A percentile compares a stretch with the other conserved stretches of the same genome.
phyloP scores from a whole-genome alignment of 2,113 vertebrate species.

The Malurus melanocephalus region DNA sequence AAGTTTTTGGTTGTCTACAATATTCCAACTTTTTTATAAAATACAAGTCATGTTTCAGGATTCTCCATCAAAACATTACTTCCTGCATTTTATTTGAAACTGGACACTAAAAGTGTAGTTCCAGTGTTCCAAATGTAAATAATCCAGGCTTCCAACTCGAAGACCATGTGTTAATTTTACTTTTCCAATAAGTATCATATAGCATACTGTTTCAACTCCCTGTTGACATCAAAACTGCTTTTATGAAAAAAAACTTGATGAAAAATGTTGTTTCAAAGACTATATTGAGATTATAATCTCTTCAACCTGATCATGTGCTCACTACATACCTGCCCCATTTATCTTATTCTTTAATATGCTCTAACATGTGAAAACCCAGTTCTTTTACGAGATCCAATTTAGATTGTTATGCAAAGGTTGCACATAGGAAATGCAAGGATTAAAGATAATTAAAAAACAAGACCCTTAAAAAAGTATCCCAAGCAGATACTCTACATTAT shows the following conservation, averaged over 20 bases:
- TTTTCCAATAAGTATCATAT: neutral
- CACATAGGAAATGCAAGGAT: neutral
- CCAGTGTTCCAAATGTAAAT: neutral
- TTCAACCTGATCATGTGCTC: neutral
- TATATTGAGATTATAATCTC: neutral
- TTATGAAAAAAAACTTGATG: neutral
- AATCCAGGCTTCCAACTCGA: neutral
- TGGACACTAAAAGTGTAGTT: neutral
- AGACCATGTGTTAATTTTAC: neutral
- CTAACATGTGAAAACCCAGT: neutral
- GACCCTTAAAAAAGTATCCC: neutral
- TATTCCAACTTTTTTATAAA: neutral
- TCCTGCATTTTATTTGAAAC: neutral
- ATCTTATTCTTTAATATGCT: neutral
- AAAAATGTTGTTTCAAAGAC: neutral
- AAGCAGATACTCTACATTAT: neutral
- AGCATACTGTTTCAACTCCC: neutral
- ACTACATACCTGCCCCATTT: neutral
- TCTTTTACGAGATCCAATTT: neutral
- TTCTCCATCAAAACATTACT: neutral
- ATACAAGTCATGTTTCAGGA: neutral
- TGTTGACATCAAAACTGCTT: neutral
- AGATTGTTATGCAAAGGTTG: neutral
- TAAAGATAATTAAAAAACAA: neutral
- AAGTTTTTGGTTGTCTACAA: neutral